phyloP scores from a whole-genome alignment of 2,888 invertebrate genomes.

The Drosophila anceps region DNA sequence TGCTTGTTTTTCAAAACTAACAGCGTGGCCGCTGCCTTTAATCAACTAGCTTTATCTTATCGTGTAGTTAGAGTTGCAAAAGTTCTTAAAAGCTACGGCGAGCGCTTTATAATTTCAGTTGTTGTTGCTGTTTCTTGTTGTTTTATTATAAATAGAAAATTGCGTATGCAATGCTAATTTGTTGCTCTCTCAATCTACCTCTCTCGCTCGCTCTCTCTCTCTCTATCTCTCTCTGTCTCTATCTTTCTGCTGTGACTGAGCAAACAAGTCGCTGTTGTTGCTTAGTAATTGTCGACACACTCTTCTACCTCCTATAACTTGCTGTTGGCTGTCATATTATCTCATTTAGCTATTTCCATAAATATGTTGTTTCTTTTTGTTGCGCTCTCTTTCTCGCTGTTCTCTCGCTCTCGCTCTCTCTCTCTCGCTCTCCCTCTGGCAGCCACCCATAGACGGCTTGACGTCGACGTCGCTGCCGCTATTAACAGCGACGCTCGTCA shows the following conservation, averaged over 20 bases:
- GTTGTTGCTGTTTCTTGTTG: slow-evolving; percentile 55
- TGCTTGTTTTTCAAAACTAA: slow-evolving; percentile 29
- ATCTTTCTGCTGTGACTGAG: slow-evolving; percentile 22
- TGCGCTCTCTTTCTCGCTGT: slow-evolving; percentile 37
- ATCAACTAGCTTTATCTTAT: slow-evolving; percentile 54
- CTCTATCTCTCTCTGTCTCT: slow-evolving; percentile 19
- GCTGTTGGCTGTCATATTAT: slow-evolving; percentile 70
- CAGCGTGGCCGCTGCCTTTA: slow-evolving; percentile 25
- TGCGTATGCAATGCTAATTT: slow-evolving; percentile 82
- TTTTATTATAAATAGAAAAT: slow-evolving; percentile 82
- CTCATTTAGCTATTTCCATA: slow-evolving; percentile 70
- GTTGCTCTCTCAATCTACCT: slow-evolving; percentile 30
- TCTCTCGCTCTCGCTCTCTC: slow-evolving; percentile 8
- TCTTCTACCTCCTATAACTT: slow-evolving; percentile 27
- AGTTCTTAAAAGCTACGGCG: slow-evolving; percentile 51
- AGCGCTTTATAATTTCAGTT: slow-evolving; percentile 44
- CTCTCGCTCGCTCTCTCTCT: slow-evolving; percentile 15
- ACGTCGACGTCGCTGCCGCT: slow-evolving; percentile 34
- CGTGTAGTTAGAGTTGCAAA: slow-evolving; percentile 27
- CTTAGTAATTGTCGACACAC: slow-evolving; percentile 66
- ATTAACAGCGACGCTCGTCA: slow-evolving; percentile 36
- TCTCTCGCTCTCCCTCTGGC: slow-evolving; percentile 9
- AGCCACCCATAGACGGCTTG: slow-evolving; percentile 56
- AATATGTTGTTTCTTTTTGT: slow-evolving; percentile 45
- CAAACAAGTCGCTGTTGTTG: slow-evolving; percentile 79